These are phyloP conservation scores for Epinotia brunnichana DNA, from an alignment of 2,888 invertebrate species.

Conservation along the genomic window DNA sequence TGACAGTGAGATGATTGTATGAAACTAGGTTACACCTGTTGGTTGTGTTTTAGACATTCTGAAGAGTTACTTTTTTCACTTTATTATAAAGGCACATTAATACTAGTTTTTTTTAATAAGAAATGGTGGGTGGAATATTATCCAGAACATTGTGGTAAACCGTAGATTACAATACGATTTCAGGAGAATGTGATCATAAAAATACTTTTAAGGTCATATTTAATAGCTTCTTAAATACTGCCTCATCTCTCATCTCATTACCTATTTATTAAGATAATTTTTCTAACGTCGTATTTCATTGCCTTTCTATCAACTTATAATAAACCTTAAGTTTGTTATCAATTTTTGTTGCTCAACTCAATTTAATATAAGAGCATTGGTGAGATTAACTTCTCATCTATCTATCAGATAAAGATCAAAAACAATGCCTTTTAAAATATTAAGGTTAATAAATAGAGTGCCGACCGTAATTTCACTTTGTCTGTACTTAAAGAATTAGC, in stretches of 20 bases:
- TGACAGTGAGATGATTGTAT: constrained; percentile 27
- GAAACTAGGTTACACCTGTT: constrained; percentile 36
- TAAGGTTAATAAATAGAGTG: constrained; percentile 37
- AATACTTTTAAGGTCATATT: too few relatives aligned
- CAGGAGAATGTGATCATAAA: too few relatives aligned
- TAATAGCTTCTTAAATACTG: too few relatives aligned
- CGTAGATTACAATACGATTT: too few relatives aligned
- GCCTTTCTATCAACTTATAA: neutral
- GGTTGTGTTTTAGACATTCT: neutral
- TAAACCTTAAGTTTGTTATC: neutral
- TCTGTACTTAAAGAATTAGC: constrained; percentile 18
- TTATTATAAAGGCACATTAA: neutral
- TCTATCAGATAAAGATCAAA: constrained; percentile 34
- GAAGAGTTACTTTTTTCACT: neutral
- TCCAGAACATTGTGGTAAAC: neutral
- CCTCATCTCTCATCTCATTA: too few relatives aligned
- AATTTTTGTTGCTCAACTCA: neutral
- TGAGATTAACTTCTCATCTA: constrained; percentile 4
- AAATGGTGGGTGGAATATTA: neutral
- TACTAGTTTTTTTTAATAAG: neutral
- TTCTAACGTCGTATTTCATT: too few relatives aligned
- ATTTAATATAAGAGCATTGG: constrained; percentile 5
- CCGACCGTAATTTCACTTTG: constrained; percentile 18
- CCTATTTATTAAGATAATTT: neutral
- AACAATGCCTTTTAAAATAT: constrained; percentile 38